Evolutionary conservation across 1,140 invertebrate genomes (phyloP), one percentile per base, ranked within the genome.

Genomic region (Musca vetustissima): DNA sequence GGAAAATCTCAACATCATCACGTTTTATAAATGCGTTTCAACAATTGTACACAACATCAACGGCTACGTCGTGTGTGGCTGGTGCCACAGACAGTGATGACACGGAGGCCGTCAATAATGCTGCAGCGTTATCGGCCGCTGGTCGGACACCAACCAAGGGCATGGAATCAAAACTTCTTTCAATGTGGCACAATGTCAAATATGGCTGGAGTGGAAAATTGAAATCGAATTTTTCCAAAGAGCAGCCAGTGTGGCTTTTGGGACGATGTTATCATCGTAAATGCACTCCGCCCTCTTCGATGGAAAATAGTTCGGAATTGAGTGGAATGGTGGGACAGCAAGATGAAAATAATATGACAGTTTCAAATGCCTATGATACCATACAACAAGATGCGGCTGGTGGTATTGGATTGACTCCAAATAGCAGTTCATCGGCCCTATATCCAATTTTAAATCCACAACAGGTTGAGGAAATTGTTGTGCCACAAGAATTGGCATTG

Each of bases 101-200:
- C 1, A 43, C 17, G 4, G 24, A 67, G 36, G 13, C 7, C 36
- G 24, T 22, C 9, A 67, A 25, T 14, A 67, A 24, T 22, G 25
- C 49, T 4, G 53, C 24, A 8, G 53, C 28, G 11, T 61, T 43
- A 36, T 32, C 73, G 64, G 69, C 76, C 9, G 74, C 76, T 19
- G 77, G 73, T 50, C 78, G 79, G 3, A 81, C 79, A 49, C 79
- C 79, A 4, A 78, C 79, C 49, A 81, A 91, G 72, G 93, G 92
- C 85, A 88, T 94, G 69, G 93, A 94, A 83, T 92, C 90, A 17
- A 89, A 90, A 71, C 79, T 95, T 50, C 81, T 93, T 73, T 93
- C 92, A 52, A 90, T 93, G 87, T 95, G 93, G 93, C 94, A 94
- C 82, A 95, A 94, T 83, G 87, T 95, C 59, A 94, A 93, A 87